These are phyloP conservation scores for Pteropus alecto DNA, from an alignment of 2,113 vertebrate genomes.

Conservation along the genomic window DNA sequence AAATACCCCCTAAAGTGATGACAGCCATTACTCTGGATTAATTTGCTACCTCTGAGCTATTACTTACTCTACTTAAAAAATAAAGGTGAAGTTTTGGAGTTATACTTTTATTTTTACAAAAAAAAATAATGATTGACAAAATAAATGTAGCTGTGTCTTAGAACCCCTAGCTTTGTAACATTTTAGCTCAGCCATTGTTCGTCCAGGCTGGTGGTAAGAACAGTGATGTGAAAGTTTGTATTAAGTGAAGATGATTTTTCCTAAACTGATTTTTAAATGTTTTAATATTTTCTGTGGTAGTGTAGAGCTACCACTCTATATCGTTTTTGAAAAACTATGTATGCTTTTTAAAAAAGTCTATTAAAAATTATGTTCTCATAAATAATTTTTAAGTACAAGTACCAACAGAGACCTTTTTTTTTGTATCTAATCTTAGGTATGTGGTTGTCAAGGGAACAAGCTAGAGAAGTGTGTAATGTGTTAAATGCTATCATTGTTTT, in stretches of 20 bases:
- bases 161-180: neutral
- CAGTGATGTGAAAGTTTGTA: neutral
- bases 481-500: slow-evolving; percentile 59
- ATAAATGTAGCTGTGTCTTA: neutral
- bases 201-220: neutral
- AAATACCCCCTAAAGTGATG: neutral
- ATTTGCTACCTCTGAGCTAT: neutral
- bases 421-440: slow-evolving; percentile 42
- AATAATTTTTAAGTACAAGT: slow-evolving; percentile 28
- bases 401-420: neutral
- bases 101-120: neutral
- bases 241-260: slow-evolving; percentile 27
- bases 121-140: neutral
- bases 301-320: neutral
- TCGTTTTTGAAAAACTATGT: neutral
- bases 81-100: neutral
- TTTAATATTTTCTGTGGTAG: neutral
- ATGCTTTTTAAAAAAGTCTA: neutral
- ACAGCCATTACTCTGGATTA: neutral
- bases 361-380: slow-evolving; percentile 31
- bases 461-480: slow-evolving; percentile 40
- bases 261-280: neutral
- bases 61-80: neutral
- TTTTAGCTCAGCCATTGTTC: neutral
- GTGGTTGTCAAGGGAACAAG: slow-evolving; percentile 41